Percentiles rank a stretch among this genome's conserved stretches.
Evolutionary conservation across 2,797 vertebrate genomes (phyloP).

Genomic region (Liasis olivaceus): DNA sequence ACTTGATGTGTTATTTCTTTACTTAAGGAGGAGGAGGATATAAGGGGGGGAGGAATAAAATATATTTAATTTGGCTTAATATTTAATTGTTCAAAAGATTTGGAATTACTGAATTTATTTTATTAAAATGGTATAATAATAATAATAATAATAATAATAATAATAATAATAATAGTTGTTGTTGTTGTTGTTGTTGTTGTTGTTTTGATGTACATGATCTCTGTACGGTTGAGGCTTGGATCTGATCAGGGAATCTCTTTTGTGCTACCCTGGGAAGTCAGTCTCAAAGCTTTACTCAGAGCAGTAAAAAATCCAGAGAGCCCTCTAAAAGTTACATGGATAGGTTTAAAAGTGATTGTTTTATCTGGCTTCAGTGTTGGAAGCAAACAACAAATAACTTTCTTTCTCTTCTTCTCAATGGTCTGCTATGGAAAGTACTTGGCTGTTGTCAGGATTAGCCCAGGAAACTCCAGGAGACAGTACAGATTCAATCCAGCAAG

Average conservation of each 20-base stretch:
- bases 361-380: not conserved
- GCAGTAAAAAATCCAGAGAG: not conserved
- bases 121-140: not conserved
- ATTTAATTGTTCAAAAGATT: not conserved
- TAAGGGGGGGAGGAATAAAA: not conserved
- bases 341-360: not conserved
- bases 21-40: not conserved
- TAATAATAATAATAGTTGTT: not conserved
- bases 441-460: too few relatives aligned
- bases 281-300: not conserved
- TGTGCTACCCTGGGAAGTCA: not conserved
- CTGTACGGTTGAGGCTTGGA: not conserved
- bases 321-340: not conserved
- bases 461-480: too few relatives aligned
- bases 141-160: not conserved
- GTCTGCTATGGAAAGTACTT: not conserved
- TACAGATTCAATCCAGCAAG: too few relatives aligned
- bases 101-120: not conserved
- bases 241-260: not conserved
- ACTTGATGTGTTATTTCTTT: not conserved
- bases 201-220: not conserved
- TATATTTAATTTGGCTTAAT: not conserved
- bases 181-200: too few relatives aligned
- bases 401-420: not conserved
- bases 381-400: not conserved